Evolutionary conservation across 2,113 vertebrate species (phyloP), one percentile per base, ranked within the genome.

Genomic region (Percopsis transmontana): DNA sequence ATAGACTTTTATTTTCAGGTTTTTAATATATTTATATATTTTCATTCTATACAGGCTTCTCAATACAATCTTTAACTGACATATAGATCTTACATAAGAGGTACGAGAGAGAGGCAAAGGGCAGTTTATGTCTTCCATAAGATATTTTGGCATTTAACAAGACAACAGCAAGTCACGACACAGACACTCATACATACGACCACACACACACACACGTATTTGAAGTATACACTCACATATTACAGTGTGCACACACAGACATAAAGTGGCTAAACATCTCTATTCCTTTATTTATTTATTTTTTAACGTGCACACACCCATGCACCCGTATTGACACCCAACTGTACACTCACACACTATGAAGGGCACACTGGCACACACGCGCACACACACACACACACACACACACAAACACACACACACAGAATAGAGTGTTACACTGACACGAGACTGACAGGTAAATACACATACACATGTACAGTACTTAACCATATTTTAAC

Each of bases 11-110:
- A 82, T 89, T 88, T 76, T 90, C 74, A 86, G 66, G 81, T 86
- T 76, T 81, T 88, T 87, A 50, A 85, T 88, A 89, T 90, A 87
- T 85, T 78, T 87, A 77, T 87, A 78, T 87, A 85, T 85, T 38
- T 89, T 90, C 85, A 82, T 85, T 87, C 79, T 91, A 90, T 91
- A 90, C 88, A 92, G 73, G 70, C 73, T 91, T 90, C 74, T 89
- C 72, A 78, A 84, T 86, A 92, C 85, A 89, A 82, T 89, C 81
- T 89, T 87, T 85, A 83, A 77, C 73, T 63, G 82, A 92, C 89
- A 81, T 85, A 91, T 74, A 85, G 73, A 87, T 88, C 44, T 70
- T 83, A 85, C 67, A 85, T 76, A 76, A 80, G 84, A 85, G 77
- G 81, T 85, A 81, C 60, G 48, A 85, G 80, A 86, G 63, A 72